Evolutionary conservation across 2,888 invertebrate genomes (phyloP).

Genomic region (Diaphora mendica): DNA sequence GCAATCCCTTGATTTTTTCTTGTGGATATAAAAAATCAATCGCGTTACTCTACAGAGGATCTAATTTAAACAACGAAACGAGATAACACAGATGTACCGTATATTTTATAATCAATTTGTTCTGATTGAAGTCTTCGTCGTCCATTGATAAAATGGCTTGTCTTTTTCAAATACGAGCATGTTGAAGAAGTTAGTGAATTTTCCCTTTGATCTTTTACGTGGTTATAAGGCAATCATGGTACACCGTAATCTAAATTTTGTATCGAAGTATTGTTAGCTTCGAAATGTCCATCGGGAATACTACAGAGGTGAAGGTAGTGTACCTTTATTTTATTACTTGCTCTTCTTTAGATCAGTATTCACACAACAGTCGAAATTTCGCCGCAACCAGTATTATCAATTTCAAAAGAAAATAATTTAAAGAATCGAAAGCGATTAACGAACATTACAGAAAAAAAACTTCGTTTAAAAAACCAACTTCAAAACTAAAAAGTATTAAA

Average conservation of each 20-base stretch:
- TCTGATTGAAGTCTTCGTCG: neutral
- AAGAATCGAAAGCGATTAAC: neutral
- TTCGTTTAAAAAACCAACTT: too few species aligned
- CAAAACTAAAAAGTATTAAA: too few species aligned
- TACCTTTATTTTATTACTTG: neutral
- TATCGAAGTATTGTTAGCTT: neutral
- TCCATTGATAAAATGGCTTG: neutral
- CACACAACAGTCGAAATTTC: neutral
- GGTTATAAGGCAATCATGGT: neutral
- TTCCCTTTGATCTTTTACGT: neutral
- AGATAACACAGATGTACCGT: neutral
- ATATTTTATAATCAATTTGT: neutral
- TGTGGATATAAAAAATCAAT: neutral
- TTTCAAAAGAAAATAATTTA: neutral
- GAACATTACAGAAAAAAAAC: neutral
- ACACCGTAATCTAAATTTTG: neutral
- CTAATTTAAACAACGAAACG: neutral
- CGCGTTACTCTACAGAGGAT: neutral
- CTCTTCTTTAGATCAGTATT: neutral
- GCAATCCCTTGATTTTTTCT: neutral
- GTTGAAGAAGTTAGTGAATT: neutral
- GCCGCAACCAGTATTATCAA: neutral
- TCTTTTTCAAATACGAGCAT: neutral
- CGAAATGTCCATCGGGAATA: neutral
- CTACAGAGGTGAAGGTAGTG: neutral